These are phyloP conservation scores for Ferdinandea cuprea DNA, from an alignment of 2,888 invertebrate species.

Conservation along the genomic window DNA sequence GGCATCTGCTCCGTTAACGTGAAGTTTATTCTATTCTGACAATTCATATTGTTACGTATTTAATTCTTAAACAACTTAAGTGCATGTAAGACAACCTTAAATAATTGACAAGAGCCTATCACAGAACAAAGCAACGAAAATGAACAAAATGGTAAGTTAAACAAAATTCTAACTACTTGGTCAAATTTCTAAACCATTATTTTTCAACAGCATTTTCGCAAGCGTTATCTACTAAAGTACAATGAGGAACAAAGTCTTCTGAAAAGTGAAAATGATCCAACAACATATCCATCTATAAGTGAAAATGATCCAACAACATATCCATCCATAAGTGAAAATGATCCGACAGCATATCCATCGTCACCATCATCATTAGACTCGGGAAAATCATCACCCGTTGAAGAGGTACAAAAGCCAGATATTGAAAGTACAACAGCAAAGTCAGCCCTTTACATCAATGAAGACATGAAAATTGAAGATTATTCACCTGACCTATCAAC, in stretches of 20 bases:
- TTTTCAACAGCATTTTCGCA: conserved; percentile 2
- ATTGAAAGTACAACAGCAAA: neutral
- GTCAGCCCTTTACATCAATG: neutral
- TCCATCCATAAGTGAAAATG: too few relatives aligned
- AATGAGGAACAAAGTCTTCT: neutral
- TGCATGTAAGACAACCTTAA: neutral
- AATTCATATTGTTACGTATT: too few relatives aligned
- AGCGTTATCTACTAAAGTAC: neutral
- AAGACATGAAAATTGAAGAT: neutral
- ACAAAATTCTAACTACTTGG: too few relatives aligned
- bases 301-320: too few relatives aligned
- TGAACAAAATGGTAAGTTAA: neutral
- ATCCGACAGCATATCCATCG: too few relatives aligned
- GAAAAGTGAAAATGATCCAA: neutral
- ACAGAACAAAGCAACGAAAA: neutral
- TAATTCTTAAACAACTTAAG: neutral
- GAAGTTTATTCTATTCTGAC: neutral
- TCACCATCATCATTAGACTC: neutral
- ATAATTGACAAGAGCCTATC: neutral
- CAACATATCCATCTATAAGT: too few relatives aligned
- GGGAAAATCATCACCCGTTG: neutral
- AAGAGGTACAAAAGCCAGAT: neutral
- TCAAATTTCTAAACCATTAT: too few relatives aligned
- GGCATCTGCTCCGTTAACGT: too few relatives aligned
- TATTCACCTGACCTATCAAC: too few relatives aligned